Evolutionary conservation across 1,140 invertebrate species (phyloP).

Genomic region (Brachionus paranguensis): DNA sequence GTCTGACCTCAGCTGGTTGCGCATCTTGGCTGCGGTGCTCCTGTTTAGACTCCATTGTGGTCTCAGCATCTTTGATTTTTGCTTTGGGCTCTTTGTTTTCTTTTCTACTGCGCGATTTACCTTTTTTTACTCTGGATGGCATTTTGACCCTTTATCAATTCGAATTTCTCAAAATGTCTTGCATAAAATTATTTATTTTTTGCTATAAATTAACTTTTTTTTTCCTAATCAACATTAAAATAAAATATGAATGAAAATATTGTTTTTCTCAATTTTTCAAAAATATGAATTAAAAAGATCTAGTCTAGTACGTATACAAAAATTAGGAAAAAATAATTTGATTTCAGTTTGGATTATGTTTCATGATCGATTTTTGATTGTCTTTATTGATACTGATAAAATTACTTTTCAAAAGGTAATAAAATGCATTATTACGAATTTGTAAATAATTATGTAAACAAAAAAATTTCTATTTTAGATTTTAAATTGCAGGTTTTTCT

Average conservation of each 20-base stretch:
- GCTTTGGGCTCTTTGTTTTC: background rate
- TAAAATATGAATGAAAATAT: constrained; percentile 23
- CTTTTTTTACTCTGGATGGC: background rate
- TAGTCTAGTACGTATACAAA: background rate
- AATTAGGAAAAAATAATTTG: background rate
- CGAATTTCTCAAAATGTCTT: constrained; percentile 4
- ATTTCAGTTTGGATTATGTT: background rate
- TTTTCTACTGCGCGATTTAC: background rate
- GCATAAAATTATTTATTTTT: constrained; percentile 18
- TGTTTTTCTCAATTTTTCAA: background rate
- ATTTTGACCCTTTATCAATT: background rate
- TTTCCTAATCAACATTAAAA: background rate
- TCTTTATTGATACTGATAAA: background rate
- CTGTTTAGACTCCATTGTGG: background rate
- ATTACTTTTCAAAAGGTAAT: no score
- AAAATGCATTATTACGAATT: no score
- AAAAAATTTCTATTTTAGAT: no score
- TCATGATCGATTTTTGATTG: background rate
- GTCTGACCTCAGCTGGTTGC: background rate
- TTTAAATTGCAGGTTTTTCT: no score
- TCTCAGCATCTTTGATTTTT: background rate
- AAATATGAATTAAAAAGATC: background rate
- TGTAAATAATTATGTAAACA: no score
- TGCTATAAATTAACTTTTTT: background rate
- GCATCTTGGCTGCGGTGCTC: background rate